Evolutionary conservation across 2,888 invertebrate genomes (phyloP).

Genomic region (Mechanitis messenoides): DNA sequence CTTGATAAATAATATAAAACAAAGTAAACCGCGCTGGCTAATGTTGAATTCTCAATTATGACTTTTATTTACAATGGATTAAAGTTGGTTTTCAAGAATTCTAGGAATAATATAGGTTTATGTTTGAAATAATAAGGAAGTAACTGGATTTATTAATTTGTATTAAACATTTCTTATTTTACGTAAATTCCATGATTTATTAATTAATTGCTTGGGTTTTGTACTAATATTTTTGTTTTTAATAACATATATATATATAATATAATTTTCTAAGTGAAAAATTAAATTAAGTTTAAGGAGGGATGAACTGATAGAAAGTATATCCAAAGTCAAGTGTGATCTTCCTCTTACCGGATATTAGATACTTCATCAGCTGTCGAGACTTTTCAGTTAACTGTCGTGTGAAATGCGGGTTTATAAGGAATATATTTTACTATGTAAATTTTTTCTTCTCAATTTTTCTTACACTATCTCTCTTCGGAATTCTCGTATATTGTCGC

Average conservation of each 20-base stretch:
- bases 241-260: too few species aligned
- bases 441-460: background rate
- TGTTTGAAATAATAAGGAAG: slow-evolving; percentile 6
- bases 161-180: background rate
- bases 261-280: too few species aligned
- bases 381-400: slow-evolving; percentile 27
- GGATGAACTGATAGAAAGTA: background rate
- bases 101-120: background rate
- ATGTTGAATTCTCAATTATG: background rate
- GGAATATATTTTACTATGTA: too few species aligned
- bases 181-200: too few species aligned
- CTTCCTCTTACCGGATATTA: slow-evolving; percentile 28
- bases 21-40: background rate
- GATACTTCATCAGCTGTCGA: slow-evolving; percentile 28
- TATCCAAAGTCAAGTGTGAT: slow-evolving; percentile 22
- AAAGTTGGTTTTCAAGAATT: background rate
- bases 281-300: too few species aligned
- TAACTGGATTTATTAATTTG: background rate
- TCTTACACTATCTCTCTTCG: slow-evolving; percentile 11
- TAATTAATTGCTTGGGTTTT: too few species aligned
- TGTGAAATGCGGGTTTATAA: slow-evolving; percentile 27
- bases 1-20: slow-evolving; percentile 30
- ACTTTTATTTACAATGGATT: background rate
- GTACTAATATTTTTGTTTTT: too few species aligned
- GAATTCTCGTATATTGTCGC: too few species aligned